These are phyloP conservation scores for Frankliniella intonsa DNA, from an alignment of 2,888 invertebrate genomes.

Conservation along the genomic window DNA sequence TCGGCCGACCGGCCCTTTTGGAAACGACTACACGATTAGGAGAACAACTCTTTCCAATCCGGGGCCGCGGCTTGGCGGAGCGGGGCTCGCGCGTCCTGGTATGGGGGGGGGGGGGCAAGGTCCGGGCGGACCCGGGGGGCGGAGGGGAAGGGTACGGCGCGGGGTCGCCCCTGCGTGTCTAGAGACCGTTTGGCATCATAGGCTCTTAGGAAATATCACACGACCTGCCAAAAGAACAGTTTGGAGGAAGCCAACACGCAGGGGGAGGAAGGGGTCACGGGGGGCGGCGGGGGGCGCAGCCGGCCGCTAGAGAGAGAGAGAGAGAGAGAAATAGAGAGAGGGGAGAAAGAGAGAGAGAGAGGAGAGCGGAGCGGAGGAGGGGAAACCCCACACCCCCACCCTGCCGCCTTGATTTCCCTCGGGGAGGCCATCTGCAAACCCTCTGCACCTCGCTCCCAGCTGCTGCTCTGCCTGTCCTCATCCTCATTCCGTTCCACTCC, in stretches of 20 bases:
- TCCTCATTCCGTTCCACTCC: neutral
- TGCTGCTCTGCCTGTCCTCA: neutral
- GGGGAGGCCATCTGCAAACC: neutral
- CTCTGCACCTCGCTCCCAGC: neutral
- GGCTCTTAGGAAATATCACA: conserved; percentile 24
- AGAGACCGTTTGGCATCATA: neutral
- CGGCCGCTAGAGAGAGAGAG: neutral
- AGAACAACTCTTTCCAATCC: neutral
- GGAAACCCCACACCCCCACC: neutral
- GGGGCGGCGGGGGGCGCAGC: neutral
- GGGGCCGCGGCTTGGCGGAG: neutral
- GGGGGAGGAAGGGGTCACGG: neutral
- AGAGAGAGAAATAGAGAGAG: neutral
- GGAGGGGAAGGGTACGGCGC: neutral
- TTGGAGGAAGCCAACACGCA: neutral
- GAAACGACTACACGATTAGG: conserved; percentile 1
- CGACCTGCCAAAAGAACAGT: conserved; percentile 24
- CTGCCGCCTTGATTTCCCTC: conserved; percentile 6
- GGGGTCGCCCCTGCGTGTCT: neutral
- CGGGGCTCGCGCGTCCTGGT: neutral
- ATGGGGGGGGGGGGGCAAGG: neutral
- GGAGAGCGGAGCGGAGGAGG: too few relatives aligned
- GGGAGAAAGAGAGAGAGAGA: neutral
- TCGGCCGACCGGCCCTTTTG: neutral
- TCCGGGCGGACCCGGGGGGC: neutral